Evolutionary conservation across 2,888 invertebrate species (phyloP).

Genomic region (Sphaeridia pumilis): DNA sequence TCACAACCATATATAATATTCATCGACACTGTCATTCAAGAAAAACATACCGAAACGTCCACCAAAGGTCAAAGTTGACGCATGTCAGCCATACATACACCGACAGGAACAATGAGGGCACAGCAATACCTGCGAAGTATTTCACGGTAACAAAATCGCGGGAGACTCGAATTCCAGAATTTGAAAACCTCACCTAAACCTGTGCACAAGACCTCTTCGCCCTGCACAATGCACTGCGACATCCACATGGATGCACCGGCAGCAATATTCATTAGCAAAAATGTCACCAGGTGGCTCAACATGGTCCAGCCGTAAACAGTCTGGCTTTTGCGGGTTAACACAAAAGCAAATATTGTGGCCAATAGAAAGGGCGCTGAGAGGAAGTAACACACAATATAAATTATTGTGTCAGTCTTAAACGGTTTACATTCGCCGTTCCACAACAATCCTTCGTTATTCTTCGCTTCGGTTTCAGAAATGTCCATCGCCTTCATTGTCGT

Average conservation of each 20-base stretch:
- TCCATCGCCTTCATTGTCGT: neutral
- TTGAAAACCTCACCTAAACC: neutral
- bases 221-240: neutral
- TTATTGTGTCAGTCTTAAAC: no score
- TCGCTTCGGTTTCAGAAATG: no score
- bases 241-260: neutral
- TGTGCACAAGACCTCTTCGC: neutral
- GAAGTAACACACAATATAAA: neutral
- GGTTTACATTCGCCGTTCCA: no score
- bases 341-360: neutral
- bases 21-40: no score
- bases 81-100: conserved; percentile 24
- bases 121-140: conserved; percentile 15
- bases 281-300: conserved; percentile 15
- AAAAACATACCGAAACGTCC: conserved; percentile 16
- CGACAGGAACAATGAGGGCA: conserved; percentile 22
- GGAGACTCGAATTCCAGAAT: neutral
- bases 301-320: conserved; percentile 22
- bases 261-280: conserved; percentile 6
- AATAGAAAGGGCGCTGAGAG: neutral
- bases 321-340: neutral
- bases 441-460: no score
- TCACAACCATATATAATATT: no score
- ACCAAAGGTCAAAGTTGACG: conserved; percentile 26
- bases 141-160: neutral